Percentiles rank a stretch among this genome's conserved stretches.
These are phyloP conservation scores for Apis cerana DNA, from an alignment of 1,140 invertebrate species.

Conservation along the genomic window DNA sequence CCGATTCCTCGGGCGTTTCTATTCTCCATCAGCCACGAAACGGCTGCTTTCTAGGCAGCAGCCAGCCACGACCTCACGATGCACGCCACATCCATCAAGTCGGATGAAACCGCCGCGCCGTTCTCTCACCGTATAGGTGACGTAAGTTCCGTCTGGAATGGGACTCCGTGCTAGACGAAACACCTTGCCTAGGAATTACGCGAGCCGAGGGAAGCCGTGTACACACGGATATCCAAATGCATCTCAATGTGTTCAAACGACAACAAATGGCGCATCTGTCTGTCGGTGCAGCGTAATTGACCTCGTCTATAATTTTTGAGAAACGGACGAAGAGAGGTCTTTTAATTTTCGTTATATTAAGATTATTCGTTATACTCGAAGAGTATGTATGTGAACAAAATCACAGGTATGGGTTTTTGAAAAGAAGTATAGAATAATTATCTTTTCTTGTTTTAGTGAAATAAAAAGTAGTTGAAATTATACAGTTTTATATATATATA, in stretches of 20 bases:
- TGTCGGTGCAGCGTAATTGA: neutral
- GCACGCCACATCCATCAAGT: conserved; percentile 66
- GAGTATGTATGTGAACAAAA: too few relatives aligned
- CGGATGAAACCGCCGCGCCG: conserved; percentile 61
- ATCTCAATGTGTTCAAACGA: neutral
- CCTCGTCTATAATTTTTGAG: neutral
- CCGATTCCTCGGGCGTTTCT: conserved; percentile 39
- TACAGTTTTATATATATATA: too few relatives aligned
- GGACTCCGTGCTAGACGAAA: conserved; percentile 35
- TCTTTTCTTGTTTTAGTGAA: too few relatives aligned
- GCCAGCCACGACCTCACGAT: conserved; percentile 58
- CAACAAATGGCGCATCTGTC: conserved; percentile 30
- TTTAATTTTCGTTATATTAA: too few relatives aligned
- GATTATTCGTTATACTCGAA: too few relatives aligned
- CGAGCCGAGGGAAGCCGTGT: conserved; percentile 49
- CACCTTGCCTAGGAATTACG: conserved; percentile 55
- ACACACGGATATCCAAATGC: conserved; percentile 42
- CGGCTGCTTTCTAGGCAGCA: conserved; percentile 45
- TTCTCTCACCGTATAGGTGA: conserved; percentile 60
- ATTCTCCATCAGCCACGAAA: conserved; percentile 45
- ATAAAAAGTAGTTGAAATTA: too few relatives aligned
- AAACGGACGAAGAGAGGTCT: too few relatives aligned
- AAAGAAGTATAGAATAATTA: too few relatives aligned
- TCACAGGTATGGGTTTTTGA: too few relatives aligned
- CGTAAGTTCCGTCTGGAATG: conserved; percentile 43